These are phyloP conservation scores for Hydra vulgaris DNA, from an alignment of 30 jellyfish, hydroid and myxozoan species.

Conservation along the genomic window DNA sequence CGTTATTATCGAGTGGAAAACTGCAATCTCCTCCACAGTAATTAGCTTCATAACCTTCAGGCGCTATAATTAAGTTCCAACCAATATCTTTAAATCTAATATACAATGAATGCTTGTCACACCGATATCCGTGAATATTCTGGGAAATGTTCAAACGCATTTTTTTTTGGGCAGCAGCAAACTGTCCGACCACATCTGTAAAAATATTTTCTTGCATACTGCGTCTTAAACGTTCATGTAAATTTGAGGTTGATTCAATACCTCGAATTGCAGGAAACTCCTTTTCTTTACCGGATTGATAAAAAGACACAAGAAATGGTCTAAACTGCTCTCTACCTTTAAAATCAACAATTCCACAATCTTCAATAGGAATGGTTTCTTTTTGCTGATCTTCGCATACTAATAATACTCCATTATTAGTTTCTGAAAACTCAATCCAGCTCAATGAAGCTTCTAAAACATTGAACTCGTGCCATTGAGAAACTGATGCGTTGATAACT, in stretches of 20 bases:
- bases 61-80: constrained; percentile 98
- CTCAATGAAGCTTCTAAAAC: constrained; percentile 46
- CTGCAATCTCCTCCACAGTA: constrained; percentile 94
- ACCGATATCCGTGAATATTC: constrained; percentile 6
- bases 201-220: neutral
- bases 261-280: constrained; percentile 65
- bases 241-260: constrained; percentile 16
- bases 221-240: neutral
- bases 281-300: constrained; percentile 57
- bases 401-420: constrained; percentile 70
- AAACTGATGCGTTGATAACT: constrained; percentile 36
- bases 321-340: constrained; percentile 60
- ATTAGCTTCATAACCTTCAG: constrained; percentile 83
- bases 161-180: neutral
- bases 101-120: constrained; percentile 70
- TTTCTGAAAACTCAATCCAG: constrained; percentile 65
- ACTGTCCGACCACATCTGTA: neutral
- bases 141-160: neutral
- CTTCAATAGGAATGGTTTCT: constrained; percentile 26
- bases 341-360: constrained; percentile 72
- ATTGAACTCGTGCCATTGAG: constrained; percentile 75
- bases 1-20: constrained; percentile 70
- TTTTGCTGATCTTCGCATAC: constrained; percentile 54
- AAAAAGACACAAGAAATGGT: constrained; percentile 86
- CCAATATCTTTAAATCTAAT: constrained; percentile 89